Base-by-base conservation (phyloP, 2,888 invertebrate genomes). In the Metellina segmentata region DNA sequence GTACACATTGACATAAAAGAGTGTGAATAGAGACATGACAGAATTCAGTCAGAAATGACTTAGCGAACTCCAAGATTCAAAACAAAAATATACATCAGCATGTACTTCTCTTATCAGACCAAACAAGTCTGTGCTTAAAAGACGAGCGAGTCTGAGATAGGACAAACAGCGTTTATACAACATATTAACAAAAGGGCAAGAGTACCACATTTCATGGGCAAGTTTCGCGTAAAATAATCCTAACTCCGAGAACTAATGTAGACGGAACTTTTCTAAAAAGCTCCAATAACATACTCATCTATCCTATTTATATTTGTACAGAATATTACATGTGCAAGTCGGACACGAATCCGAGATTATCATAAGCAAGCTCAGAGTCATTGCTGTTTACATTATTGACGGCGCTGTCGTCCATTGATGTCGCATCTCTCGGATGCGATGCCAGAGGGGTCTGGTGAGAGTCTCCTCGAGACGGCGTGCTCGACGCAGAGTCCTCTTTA, bases 291-390 rank as follows among this genome's bases (percentile, higher is more conserved):
- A 61, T 61, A 61, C 16, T 11, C 61, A 61, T 61, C 61, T 61
- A 61, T 61, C 61, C 61, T 61, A 16, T 16, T 61, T 16, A 61
- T 16, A 16, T 61, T 61, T 61, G 6, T 5, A 61, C 61, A 61
- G 13, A 61, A 16, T 61, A 5, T 61, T 61, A 16, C 6, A 85
- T 48, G 69, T 85, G 51, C 52, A 75, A 85, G 34, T 91, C 91
- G 6, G 91, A 87, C 16, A 87, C 87, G 87, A 91, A 91, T 69
- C 87, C 91, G 2, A 87, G 75, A 71, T 91, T 91, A 72, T 91
- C 91, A 88, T 91, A 91, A 9, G 91, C 91, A 71, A 91, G 69
- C 75, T 71, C 69, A 51, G 81, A 78, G 13, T 34, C 11, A 72
- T 49, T 49, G 70, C 48, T 49, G 7, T 51, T 78, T 48, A 75